Conservation (phyloP, 2,888 invertebrate genomes). For the Tineola bisselliella region DNA sequence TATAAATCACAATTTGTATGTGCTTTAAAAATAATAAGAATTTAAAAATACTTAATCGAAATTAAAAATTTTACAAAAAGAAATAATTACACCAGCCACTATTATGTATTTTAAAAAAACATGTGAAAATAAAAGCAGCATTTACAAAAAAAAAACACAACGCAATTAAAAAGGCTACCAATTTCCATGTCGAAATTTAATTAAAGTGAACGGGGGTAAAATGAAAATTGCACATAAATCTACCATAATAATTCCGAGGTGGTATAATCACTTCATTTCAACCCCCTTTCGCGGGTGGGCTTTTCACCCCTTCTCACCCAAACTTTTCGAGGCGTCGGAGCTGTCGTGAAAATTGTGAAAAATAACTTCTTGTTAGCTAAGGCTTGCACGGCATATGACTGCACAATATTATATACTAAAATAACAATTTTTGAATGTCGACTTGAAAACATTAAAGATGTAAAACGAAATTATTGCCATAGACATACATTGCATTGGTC, state of each 20-base stretch:
- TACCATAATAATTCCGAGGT: constrained; percentile 11
- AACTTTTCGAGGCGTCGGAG: constrained; percentile 5
- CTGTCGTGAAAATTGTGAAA: constrained; percentile 30
- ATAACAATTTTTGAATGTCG: background rate
- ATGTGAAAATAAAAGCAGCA: background rate
- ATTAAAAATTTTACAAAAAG: no score
- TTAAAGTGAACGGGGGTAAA: constrained; percentile 20
- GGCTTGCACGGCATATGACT: constrained; percentile 14
- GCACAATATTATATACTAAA: background rate
- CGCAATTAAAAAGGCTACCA: background rate
- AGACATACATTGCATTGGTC: no score
- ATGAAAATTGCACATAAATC: constrained; percentile 29
- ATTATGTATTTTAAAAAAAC: background rate
- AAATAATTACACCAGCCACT: background rate
- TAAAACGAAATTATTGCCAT: no score
- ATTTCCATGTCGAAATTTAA: constrained; percentile 11
- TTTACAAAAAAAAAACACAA: background rate
- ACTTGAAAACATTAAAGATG: no score
- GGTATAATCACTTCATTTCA: constrained; percentile 39
- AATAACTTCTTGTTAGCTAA: constrained; percentile 37
- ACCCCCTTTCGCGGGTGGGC: constrained; percentile 16
- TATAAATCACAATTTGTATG: no score
- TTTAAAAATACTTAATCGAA: no score
- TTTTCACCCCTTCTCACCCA: background rate
- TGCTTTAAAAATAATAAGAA: no score